phyloP scores from a whole-genome alignment of 2,888 invertebrate species.

The Aricia artaxerxes region DNA sequence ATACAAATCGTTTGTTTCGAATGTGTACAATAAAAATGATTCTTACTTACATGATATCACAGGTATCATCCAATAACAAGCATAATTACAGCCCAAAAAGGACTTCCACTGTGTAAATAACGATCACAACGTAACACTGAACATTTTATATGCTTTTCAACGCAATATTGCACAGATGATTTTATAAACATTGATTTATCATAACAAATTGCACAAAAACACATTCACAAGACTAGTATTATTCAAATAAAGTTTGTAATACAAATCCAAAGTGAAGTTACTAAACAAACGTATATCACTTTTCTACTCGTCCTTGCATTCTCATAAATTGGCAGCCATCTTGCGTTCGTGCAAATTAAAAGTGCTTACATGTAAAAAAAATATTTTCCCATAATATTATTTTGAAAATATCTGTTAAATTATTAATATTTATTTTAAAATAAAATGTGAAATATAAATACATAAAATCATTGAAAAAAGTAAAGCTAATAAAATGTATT shows the following conservation, averaged over 20 bases:
- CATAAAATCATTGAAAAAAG: too few species aligned
- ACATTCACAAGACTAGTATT: slow-evolving; percentile 65
- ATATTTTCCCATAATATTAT: not conserved
- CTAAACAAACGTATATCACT: slow-evolving; percentile 67
- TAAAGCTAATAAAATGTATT: too few species aligned
- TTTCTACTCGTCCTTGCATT: slow-evolving; percentile 76
- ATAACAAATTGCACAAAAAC: slow-evolving; percentile 72
- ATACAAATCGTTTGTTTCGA: slow-evolving; percentile 45
- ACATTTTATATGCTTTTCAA: slow-evolving; percentile 72
- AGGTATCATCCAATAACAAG: slow-evolving; percentile 76
- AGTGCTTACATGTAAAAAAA: slow-evolving; percentile 55
- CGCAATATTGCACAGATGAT: slow-evolving; percentile 71
- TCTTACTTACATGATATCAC: slow-evolving; percentile 66
- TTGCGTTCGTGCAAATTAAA: slow-evolving; percentile 70
- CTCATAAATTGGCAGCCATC: slow-evolving; percentile 79
- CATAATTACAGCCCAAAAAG: slow-evolving; percentile 71
- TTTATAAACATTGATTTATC: slow-evolving; percentile 68
- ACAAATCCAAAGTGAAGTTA: slow-evolving; percentile 68
- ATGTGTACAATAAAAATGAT: slow-evolving; percentile 45
- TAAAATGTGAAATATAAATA: too few species aligned
- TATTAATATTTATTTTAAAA: not conserved
- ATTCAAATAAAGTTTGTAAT: slow-evolving; percentile 66
- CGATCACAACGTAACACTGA: slow-evolving; percentile 78
- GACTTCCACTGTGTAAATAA: slow-evolving; percentile 76
- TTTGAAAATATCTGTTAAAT: not conserved